Evolutionary conservation across 2,888 invertebrate genomes (phyloP), one percentile per base, ranked within the genome.

Genomic region (Euzophera pinguis): DNA sequence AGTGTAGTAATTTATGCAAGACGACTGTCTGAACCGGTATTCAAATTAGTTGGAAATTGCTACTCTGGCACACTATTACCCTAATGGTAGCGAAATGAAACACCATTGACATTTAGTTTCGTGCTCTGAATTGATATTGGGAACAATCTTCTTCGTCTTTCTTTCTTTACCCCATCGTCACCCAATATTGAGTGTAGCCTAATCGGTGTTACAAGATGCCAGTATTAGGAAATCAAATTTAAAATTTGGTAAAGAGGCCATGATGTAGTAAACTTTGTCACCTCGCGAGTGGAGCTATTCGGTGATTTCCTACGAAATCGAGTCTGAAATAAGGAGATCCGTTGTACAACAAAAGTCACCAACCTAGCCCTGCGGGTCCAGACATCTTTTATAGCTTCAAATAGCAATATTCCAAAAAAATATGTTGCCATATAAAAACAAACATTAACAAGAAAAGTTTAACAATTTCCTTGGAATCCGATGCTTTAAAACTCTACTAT

Each of bases 21-120:
- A n/a, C 22, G 39, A 32, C 32, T 32, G 32, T 38, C 27, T 42
- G 42, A 29, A 10, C 43, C 8, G 8, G 16, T 43, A 43, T 43
- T 43, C 27, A 43, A 43, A 43, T 43, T 43, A 6, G 43, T 8
- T 29, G 43, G 27, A 43, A 27, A 43, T 43, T 43, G 29, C 43
- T 41, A 41, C 22, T 7, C 41, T 3, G 39, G 16, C 39, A 3
- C 13, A 12, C n/a, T 29, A 13, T 27, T 22, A 16, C 17, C 10
- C 16, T 39, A 29, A 43, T 43, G 13, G 29, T 27, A 8, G 39
- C 10, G 9, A 39, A 5, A 39, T 39, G 2, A 39, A 39, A 17
- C 17, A 39, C 39, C 39, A 16, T 27, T 42, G 42, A 27, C 27
- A 42, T 42, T 42, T 42, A 22, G 42, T 27, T 42, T 12, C 27